Evolutionary conservation across 2,888 invertebrate genomes (phyloP), one percentile per base, ranked within the genome.

Genomic region (Petrophora chlorosata): DNA sequence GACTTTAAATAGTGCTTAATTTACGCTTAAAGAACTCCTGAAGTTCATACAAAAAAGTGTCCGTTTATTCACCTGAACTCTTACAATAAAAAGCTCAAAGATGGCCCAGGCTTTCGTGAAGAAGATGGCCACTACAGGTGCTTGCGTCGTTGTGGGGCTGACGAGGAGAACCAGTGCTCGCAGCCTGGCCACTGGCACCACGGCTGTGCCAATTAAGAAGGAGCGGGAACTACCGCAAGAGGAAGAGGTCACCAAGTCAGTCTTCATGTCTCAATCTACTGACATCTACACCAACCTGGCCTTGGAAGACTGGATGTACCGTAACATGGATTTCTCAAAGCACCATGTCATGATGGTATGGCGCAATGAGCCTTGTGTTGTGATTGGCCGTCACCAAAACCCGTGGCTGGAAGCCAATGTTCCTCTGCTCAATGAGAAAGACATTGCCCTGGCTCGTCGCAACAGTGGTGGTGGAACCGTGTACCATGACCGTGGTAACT

Each of bases 401-500:
- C 98, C 98, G 0, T 99, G 98, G 95, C 79, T 94, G 19, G 99
- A 99, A 81, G 95, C 96, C 1, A 96, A 99, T 79, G 86, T 97
- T 2, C 91, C 93, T 1, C 91, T 92, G 28, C 79, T 96, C 35
- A 76, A 91, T 53, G 92, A 93, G 35, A 90, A 92, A 28, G 94
- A 94, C 9, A 94, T 99, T 45, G 90, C 92, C 7, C 70, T 98
- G 51, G 98, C 96, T 0, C 92, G 99, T 47, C 92, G 99, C 28
- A 97, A 97, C 73, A 98, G 98, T 82, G 99, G 99, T 16, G 96
- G 99, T 52, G 99, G 99, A 15, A 95, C 98, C 2, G 98, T 99
- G 14, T 99, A 97, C 81, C 99, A 99, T 80, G 99, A 99, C 81
- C 86, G 92, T 56, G 98, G 98, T 46, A 98, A 98, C 87, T 89